Percentiles rank a stretch among this genome's conserved stretches.
These are phyloP conservation scores for Liasis olivaceus DNA, from an alignment of 2,797 vertebrate genomes.

Conservation along the genomic window DNA sequence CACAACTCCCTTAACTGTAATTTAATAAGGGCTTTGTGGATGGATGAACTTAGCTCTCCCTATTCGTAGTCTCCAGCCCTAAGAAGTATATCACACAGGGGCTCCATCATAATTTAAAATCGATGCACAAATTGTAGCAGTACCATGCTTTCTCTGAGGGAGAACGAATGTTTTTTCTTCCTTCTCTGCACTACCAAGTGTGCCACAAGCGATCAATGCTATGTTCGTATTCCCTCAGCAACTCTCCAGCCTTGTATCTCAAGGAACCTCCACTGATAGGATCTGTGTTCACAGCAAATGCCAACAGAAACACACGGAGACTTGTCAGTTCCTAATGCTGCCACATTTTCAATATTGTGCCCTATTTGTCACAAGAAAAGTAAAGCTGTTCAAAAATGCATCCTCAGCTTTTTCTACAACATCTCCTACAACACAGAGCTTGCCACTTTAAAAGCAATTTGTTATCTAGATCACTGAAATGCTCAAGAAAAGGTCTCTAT, in stretches of 20 bases:
- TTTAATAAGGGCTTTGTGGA: background rate
- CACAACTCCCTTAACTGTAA: background rate
- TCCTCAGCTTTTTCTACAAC: slow-evolving; percentile 11
- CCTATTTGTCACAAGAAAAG: slow-evolving; percentile 7
- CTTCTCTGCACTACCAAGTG: background rate
- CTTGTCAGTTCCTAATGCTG: background rate
- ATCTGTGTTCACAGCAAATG: background rate
- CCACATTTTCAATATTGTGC: background rate
- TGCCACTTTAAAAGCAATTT: slow-evolving; percentile 32
- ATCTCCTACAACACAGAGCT: slow-evolving; percentile 11
- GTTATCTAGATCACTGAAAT: slow-evolving; percentile 33
- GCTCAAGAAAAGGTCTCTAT: slow-evolving; percentile 20
- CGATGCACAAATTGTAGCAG: background rate
- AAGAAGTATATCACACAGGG: background rate
- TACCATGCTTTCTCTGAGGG: background rate
- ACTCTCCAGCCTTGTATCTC: background rate
- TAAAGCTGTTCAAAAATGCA: slow-evolving; percentile 4
- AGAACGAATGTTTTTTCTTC: background rate
- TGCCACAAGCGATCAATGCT: too few species aligned
- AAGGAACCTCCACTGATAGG: background rate
- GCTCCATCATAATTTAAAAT: background rate
- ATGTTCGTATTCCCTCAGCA: background rate
- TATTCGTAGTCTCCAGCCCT: background rate
- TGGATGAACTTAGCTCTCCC: background rate
- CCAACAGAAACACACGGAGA: fast-evolving